Evolutionary conservation across 1,140 invertebrate genomes (phyloP), one percentile per base, ranked within the genome.

Genomic region (Arctopsyche grandis): DNA sequence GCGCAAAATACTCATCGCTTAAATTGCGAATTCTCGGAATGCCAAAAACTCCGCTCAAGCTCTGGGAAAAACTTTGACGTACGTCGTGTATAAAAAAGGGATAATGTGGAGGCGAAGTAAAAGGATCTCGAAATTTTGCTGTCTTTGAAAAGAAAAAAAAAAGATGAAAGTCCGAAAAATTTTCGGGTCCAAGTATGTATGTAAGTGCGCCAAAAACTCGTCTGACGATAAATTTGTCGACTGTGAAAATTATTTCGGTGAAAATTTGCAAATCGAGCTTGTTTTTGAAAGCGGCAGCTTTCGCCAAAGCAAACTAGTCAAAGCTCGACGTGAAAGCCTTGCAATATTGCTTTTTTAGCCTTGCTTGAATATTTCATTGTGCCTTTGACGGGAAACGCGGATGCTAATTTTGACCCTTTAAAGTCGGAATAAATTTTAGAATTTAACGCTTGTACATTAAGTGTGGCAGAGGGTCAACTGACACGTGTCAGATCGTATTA

Each of bases 161-260:
- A 60, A 60, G n/a, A n/a, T n/a, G n/a, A n/a, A 9, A 60, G n/a
- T 16, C 56, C 16, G 19, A 60, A 60, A 19, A 60, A 60, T 19
- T 21, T 19, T 9, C 7, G 9, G 7, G 52, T 3, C 14, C 14
- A 60, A 21, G 1, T 19, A 7, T 38, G 1, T 38, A 38, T 7
- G 29, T 38, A 38, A 1, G 29, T 38, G 29, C 1, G 29, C 29
- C 1, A 38, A 38, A 4, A 38, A 38, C 29, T 38, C 29, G 29
- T 21, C 56, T 60, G 56, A 60, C 56, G 16, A 60, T 60, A 60
- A 60, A 60, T 60, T 60, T 60, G 16, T 60, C 16, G 16, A 60
- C 56, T 38, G 29, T 60, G 56, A 38, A 38, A 60, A 60, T 60
- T 19, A 60, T 60, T 60, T 21, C 56, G n/a, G 56, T 9, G 56